phyloP scores from a whole-genome alignment of 2,113 vertebrate genomes.

The Sinocyclocheilus grahami region DNA sequence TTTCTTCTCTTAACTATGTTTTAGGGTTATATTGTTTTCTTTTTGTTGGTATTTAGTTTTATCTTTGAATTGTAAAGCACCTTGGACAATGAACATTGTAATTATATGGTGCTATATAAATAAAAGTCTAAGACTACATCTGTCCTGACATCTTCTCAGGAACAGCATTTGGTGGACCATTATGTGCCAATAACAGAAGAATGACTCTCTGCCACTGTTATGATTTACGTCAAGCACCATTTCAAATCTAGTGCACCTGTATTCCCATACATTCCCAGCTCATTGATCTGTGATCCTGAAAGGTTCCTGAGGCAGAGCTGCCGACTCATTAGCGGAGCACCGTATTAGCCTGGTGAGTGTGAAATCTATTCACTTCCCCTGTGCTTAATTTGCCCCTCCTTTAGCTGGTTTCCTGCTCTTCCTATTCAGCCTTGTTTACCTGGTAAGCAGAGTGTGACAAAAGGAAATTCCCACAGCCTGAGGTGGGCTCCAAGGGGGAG shows the following conservation, averaged over 20 bases:
- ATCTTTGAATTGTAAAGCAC: no score
- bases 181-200: slow-evolving; percentile 33
- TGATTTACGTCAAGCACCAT: slow-evolving; percentile 63
- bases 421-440: slow-evolving; percentile 87
- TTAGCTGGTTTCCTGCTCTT: slow-evolving; percentile 61
- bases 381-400: slow-evolving; percentile 77
- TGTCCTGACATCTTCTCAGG: neutral
- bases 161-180: slow-evolving; percentile 7
- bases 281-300: slow-evolving; percentile 49
- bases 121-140: neutral
- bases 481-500: slow-evolving; percentile 66
- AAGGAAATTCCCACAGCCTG: slow-evolving; percentile 88
- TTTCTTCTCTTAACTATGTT: no score
- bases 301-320: slow-evolving; percentile 57
- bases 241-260: slow-evolving; percentile 49
- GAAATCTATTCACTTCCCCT: slow-evolving; percentile 82
- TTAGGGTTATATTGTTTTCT: no score
- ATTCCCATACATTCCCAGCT: slow-evolving; percentile 47
- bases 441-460: slow-evolving; percentile 90
- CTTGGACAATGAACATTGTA: no score
- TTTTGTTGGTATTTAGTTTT: no score
- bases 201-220: slow-evolving; percentile 66
- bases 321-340: slow-evolving; percentile 73
- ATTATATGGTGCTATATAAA: no score
- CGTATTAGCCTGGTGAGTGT: slow-evolving; percentile 71